A percentile compares a stretch with the other conserved stretches of the same genome.
phyloP scores from a whole-genome alignment of 1,140 invertebrate species.

The Drosophila repleta region DNA sequence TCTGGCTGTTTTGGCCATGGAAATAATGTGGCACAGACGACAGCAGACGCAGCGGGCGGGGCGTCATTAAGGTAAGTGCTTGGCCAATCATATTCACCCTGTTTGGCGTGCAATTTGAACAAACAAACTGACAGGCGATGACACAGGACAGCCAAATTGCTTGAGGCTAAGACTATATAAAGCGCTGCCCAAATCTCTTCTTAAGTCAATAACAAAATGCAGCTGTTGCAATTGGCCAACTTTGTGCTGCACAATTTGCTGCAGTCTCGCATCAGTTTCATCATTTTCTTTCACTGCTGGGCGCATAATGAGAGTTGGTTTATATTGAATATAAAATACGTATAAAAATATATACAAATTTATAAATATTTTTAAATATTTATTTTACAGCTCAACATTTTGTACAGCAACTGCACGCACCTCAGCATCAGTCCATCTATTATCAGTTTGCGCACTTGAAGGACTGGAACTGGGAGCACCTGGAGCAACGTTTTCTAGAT shows the following conservation, averaged over 20 bases:
- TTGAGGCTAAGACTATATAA: constrained; percentile 38
- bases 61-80: constrained; percentile 32
- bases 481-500: constrained; percentile 53
- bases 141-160: constrained; percentile 55
- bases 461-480: constrained; percentile 30
- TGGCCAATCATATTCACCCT: constrained; percentile 2
- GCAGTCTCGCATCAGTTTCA: constrained; percentile 52
- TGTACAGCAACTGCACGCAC: constrained; percentile 32
- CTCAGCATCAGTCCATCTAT: constrained; percentile 47
- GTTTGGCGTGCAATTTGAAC: constrained; percentile 53
- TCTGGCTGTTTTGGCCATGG: constrained; percentile 54
- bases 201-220: constrained; percentile 52
- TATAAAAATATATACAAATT: no score
- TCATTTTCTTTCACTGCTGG: constrained; percentile 77
- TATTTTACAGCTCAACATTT: constrained; percentile 43
- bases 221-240: constrained; percentile 62
- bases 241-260: constrained; percentile 69
- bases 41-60: neutral
- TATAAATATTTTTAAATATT: no score
- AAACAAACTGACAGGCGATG: constrained; percentile 52
- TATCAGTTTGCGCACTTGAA: constrained; percentile 60
- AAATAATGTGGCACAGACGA: constrained; percentile 57
- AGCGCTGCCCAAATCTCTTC: constrained; percentile 3
- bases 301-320: constrained; percentile 55
- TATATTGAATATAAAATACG: no score